A percentile compares a stretch with the other conserved stretches of the same genome.
These are phyloP conservation scores for Smithornis capensis DNA, from an alignment of 2,113 vertebrate genomes.

Conservation along the genomic window DNA sequence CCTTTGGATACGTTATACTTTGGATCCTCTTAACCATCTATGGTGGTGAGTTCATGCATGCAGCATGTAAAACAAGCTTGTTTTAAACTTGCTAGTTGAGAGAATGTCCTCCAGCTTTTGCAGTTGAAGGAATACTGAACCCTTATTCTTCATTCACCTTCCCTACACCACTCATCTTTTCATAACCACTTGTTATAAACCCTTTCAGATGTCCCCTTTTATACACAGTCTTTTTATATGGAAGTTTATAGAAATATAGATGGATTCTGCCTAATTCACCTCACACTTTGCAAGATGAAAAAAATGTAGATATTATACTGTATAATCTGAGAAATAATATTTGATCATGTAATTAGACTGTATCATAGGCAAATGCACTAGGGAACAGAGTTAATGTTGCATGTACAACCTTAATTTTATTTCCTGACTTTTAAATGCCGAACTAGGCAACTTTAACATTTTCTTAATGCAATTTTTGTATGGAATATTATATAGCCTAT, in stretches of 20 bases:
- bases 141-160: neutral
- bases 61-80: neutral
- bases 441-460: constrained; percentile 68
- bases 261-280: constrained; percentile 5
- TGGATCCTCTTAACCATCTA: neutral
- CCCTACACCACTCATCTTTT: neutral
- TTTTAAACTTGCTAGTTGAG: neutral
- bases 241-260: neutral
- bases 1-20: neutral
- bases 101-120: neutral
- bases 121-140: neutral
- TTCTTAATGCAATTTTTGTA: constrained; percentile 64
- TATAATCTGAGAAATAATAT: constrained; percentile 68
- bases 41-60: rapidly evolving
- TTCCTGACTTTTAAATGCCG: constrained; percentile 67
- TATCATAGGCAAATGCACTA: constrained; percentile 60
- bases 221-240: neutral
- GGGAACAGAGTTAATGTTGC: constrained; percentile 67
- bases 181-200: neutral
- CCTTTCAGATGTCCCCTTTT: neutral
- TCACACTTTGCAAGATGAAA: constrained; percentile 15
- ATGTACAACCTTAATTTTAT: constrained; percentile 68
- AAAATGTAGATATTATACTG: constrained; percentile 51
- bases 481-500: constrained; percentile 61
- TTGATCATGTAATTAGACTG: constrained; percentile 69